These are phyloP conservation scores for Ophion obscuratus DNA, from an alignment of 2,888 invertebrate genomes.

Conservation along the genomic window DNA sequence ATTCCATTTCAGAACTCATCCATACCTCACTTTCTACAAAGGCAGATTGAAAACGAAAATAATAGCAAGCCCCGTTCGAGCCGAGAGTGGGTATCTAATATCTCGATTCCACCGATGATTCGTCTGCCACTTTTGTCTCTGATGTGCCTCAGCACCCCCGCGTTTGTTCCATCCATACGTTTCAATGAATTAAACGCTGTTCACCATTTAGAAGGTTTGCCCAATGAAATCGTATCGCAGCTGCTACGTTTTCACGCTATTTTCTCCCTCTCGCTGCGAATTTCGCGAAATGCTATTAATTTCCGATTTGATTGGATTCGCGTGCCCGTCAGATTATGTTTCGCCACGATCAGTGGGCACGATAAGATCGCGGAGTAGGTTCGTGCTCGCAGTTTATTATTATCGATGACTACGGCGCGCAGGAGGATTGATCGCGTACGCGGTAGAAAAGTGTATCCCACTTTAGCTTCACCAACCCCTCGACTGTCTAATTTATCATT, in stretches of 20 bases:
- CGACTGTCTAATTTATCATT: slow-evolving; percentile 82
- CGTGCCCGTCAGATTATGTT: slow-evolving; percentile 47
- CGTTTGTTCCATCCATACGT: slow-evolving; percentile 27
- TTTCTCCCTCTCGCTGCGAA: slow-evolving; percentile 37
- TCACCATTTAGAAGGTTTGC: slow-evolving; percentile 48
- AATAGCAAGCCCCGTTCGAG: slow-evolving; percentile 23
- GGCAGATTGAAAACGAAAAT: slow-evolving; percentile 63
- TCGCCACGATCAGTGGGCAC: slow-evolving; percentile 22
- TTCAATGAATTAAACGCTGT: slow-evolving; percentile 64
- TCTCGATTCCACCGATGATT: slow-evolving; percentile 52
- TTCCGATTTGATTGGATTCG: slow-evolving; percentile 67
- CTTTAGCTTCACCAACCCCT: slow-evolving; percentile 56
- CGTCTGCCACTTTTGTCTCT: slow-evolving; percentile 46
- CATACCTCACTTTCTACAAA: slow-evolving; percentile 10
- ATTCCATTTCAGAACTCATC: background rate
- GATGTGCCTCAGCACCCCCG: slow-evolving; percentile 4
- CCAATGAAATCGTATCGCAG: slow-evolving; percentile 52
- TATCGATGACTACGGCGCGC: slow-evolving; percentile 24
- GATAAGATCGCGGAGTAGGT: slow-evolving; percentile 49
- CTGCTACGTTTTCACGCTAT: slow-evolving; percentile 63
- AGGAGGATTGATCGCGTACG: background rate
- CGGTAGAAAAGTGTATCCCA: slow-evolving; percentile 5
- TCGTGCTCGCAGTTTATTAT: slow-evolving; percentile 48
- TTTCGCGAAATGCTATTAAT: slow-evolving; percentile 56
- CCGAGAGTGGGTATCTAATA: slow-evolving; percentile 3